Evolutionary conservation across 2,113 vertebrate species (phyloP).

Genomic region (Pachypanchax playfairii): DNA sequence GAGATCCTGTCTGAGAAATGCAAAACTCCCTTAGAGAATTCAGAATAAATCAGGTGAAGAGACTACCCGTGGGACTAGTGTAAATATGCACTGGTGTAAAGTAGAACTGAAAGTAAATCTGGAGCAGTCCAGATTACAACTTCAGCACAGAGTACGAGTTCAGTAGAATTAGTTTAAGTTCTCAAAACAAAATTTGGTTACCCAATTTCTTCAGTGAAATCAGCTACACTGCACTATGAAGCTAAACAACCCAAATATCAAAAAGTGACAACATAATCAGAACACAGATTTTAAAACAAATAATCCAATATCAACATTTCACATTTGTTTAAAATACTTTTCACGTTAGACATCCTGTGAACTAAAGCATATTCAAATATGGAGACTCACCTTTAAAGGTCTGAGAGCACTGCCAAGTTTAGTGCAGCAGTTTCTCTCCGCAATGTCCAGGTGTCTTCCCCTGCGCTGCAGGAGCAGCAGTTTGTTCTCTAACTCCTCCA

Average conservation of each 20-base stretch:
- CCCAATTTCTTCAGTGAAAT: too few species aligned
- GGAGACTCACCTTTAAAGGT: slow-evolving; percentile 88
- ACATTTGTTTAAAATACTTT: slow-evolving; percentile 1
- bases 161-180: slow-evolving; percentile 11
- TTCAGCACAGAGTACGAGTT: slow-evolving; percentile 35
- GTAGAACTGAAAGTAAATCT: slow-evolving; percentile 69
- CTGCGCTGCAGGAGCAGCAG: slow-evolving; percentile 85
- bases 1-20: slow-evolving; percentile 54
- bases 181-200: slow-evolving; percentile 8
- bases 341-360: slow-evolving; percentile 3
- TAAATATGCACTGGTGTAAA: slow-evolving; percentile 56
- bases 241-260: neutral
- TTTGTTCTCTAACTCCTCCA: slow-evolving; percentile 90
- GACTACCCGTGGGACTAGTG: slow-evolving; percentile 58
- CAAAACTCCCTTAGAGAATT: slow-evolving; percentile 55
- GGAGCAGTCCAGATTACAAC: slow-evolving; percentile 59
- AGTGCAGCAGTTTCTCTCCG: slow-evolving; percentile 92
- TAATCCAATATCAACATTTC: neutral
- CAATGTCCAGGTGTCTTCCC: slow-evolving; percentile 89
- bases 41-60: slow-evolving; percentile 63
- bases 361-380: slow-evolving; percentile 33
- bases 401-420: slow-evolving; percentile 89
- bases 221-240: neutral
- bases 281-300: too few species aligned
- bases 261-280: neutral